A percentile compares a stretch with the other conserved stretches of the same genome.
These are phyloP conservation scores for Scolopax bukidnonensis DNA, from an alignment of 2,797 vertebrate genomes.

Conservation along the genomic window DNA sequence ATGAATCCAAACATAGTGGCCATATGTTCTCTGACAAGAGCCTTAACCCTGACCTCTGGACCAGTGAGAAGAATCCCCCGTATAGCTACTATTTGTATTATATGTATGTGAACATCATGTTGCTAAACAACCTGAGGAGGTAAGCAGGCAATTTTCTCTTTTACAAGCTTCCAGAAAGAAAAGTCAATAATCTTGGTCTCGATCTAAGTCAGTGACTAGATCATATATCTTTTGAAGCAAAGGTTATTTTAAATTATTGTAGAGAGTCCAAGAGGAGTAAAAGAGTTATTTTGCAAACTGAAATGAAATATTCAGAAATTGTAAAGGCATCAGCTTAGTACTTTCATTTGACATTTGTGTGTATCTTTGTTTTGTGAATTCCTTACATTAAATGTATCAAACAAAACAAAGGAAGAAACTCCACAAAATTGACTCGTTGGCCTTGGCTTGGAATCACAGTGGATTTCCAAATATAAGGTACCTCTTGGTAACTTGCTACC, in stretches of 20 bases:
- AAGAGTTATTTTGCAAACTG: background rate
- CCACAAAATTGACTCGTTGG: background rate
- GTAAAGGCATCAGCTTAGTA: background rate
- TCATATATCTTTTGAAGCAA: background rate
- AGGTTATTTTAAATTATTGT: background rate
- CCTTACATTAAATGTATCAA: background rate
- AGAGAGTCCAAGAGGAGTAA: background rate
- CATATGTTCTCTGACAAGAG: conserved; percentile 96
- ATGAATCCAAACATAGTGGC: conserved; percentile 96
- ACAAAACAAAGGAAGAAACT: background rate
- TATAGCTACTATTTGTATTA: conserved; percentile 98
- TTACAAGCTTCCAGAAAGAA: background rate
- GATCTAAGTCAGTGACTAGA: background rate
- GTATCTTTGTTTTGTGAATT: background rate
- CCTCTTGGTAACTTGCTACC: background rate
- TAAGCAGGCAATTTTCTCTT: conserved; percentile 60
- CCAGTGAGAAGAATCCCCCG: conserved; percentile 89
- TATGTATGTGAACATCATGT: conserved; percentile 98
- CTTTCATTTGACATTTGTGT: background rate
- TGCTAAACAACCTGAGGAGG: conserved; percentile 97
- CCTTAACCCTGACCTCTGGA: conserved; percentile 92
- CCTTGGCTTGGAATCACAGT: background rate
- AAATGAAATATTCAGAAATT: background rate
- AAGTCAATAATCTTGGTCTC: background rate
- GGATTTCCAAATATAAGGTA: background rate